These are phyloP conservation scores for Vespertilio murinus DNA, from an alignment of 2,797 vertebrate species.

Conservation along the genomic window DNA sequence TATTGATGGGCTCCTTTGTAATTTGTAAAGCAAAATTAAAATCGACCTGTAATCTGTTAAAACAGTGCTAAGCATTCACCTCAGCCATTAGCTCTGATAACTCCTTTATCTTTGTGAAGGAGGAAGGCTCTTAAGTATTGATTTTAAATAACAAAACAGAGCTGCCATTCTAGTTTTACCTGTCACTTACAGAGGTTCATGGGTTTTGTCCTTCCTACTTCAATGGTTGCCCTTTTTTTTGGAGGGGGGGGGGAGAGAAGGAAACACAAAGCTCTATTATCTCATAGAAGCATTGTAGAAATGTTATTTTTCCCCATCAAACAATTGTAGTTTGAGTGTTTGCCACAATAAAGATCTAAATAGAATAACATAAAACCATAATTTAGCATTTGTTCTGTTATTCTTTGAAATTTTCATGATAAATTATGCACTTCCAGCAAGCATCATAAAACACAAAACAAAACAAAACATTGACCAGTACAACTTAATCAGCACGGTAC, in stretches of 20 bases:
- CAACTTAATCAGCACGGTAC: neutral
- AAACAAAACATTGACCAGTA: neutral
- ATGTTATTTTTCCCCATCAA: neutral
- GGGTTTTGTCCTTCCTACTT: neutral
- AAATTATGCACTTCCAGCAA: neutral
- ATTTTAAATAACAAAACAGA: conserved; percentile 70
- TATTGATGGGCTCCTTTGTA: conserved; percentile 81
- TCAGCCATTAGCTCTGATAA: conserved; percentile 67
- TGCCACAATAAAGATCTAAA: neutral
- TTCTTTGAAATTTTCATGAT: neutral
- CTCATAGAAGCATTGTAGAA: neutral
- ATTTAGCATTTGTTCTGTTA: neutral
- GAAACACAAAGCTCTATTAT: neutral
- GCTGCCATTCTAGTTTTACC: conserved; percentile 45
- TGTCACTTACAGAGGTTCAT: neutral
- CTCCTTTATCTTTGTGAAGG: conserved; percentile 70
- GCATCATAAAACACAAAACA: neutral
- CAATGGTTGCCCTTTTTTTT: neutral
- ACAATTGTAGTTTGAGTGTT: neutral
- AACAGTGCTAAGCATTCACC: conserved; percentile 76
- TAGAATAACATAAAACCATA: neutral
- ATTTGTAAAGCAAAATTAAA: conserved; percentile 84
- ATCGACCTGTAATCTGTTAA: conserved; percentile 80
- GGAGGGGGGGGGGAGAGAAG: neutral
- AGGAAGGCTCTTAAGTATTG: conserved; percentile 71